A percentile compares a stretch with the other conserved stretches of the same genome.
Conservation (phyloP, 1,140 invertebrate genomes). For the Drosophila nigrodunni region DNA sequence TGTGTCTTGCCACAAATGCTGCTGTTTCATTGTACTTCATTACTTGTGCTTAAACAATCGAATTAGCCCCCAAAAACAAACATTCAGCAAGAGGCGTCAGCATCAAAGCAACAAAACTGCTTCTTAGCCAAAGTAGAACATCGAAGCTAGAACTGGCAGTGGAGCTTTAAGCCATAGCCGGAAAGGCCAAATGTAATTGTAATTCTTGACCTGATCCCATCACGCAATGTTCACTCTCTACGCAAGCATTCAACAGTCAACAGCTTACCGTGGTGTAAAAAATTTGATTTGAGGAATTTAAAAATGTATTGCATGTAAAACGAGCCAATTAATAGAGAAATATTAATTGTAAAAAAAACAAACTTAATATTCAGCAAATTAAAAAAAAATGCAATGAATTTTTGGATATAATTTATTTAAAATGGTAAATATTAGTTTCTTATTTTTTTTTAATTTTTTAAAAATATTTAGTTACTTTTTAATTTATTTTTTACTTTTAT, state of each 20-base stretch:
- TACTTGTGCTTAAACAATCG: conserved; percentile 64
- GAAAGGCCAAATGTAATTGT: conserved; percentile 28
- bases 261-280: background rate
- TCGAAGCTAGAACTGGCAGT: background rate
- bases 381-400: no score
- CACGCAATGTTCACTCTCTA: conserved; percentile 1
- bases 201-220: background rate
- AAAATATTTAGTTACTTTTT: no score
- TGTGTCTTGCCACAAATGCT: conserved; percentile 33
- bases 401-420: no score
- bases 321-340: no score
- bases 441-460: no score
- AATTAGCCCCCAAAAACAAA: conserved; percentile 56
- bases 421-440: no score
- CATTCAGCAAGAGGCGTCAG: conserved; percentile 25
- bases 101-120: conserved; percentile 21
- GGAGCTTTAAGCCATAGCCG: conserved; percentile 5
- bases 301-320: no score
- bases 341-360: no score
- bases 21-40: conserved; percentile 40
- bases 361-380: no score
- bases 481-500: no score
- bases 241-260: background rate
- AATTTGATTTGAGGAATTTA: no score
- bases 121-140: background rate